Conservation (phyloP, 1,140 invertebrate genomes). For the Olivierus martensii region DNA sequence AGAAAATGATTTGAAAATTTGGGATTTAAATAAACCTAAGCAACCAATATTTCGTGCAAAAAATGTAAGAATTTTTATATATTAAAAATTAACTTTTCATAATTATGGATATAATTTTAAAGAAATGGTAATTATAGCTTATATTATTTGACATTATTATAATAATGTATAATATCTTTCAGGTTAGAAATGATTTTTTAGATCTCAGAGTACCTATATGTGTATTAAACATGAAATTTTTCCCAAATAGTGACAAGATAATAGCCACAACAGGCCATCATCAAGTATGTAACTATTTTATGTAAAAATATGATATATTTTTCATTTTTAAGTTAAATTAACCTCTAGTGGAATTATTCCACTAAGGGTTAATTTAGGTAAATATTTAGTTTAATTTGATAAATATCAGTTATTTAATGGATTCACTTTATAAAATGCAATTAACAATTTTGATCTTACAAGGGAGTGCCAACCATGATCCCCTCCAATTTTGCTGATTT, state of each 20-base stretch:
- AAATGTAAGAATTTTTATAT: conserved; percentile 40
- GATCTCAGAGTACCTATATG: conserved; percentile 62
- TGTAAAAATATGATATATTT: neutral
- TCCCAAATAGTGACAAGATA: conserved; percentile 35
- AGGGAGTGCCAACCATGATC: too few relatives aligned
- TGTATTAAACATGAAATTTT: conserved; percentile 53
- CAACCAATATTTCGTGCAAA: conserved; percentile 47
- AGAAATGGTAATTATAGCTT: neutral
- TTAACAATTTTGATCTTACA: too few relatives aligned
- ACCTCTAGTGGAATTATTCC: too few relatives aligned
- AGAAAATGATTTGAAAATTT: conserved; percentile 58
- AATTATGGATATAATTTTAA: neutral
- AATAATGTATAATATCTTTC: conserved; percentile 20
- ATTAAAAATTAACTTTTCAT: neutral
- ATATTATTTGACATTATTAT: conserved; percentile 4
- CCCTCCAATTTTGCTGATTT: too few relatives aligned
- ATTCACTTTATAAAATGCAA: too few relatives aligned
- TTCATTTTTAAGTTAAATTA: too few relatives aligned
- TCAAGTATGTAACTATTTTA: conserved; percentile 38
- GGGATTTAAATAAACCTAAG: conserved; percentile 41
- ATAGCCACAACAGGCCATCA: conserved; percentile 52
- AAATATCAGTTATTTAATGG: too few relatives aligned
- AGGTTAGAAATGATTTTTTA: conserved; percentile 54
- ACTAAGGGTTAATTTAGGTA: too few relatives aligned
- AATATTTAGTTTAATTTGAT: too few relatives aligned